Evolutionary conservation across 1,140 invertebrate genomes (phyloP).

Genomic region (Tetraneura akinire): DNA sequence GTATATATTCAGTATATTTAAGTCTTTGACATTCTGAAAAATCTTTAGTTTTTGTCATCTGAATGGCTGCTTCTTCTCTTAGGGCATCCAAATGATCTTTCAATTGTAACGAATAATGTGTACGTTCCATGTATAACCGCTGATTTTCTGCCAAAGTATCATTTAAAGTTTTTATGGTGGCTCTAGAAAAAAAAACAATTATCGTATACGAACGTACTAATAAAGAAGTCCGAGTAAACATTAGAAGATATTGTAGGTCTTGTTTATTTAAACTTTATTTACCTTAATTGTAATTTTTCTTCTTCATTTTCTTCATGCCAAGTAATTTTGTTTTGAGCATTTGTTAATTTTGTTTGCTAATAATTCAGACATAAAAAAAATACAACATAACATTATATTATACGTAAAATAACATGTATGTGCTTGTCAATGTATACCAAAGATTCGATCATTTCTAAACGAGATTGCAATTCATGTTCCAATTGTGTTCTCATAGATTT

Average conservation of each 20-base stretch:
- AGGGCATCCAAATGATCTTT: constrained; percentile 20
- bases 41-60: constrained; percentile 37
- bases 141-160: background rate
- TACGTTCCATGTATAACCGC: constrained; percentile 1
- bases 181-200: background rate
- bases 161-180: background rate
- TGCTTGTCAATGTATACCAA: background rate
- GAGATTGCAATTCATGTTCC: background rate
- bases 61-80: constrained; percentile 20
- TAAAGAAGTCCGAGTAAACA: no score
- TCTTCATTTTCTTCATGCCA: background rate
- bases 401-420: no score
- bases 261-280: background rate
- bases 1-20: background rate
- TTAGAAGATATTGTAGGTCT: no score
- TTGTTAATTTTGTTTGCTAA: background rate
- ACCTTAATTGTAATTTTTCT: constrained; percentile 27
- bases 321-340: background rate
- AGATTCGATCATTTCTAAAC: background rate
- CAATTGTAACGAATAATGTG: constrained; percentile 21
- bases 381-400: background rate
- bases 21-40: constrained; percentile 1
- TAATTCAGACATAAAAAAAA: background rate
- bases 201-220: no score
- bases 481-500: background rate